Conservation (phyloP, 2,113 vertebrate genomes). For the Sphaerodactylus townsendi region DNA sequence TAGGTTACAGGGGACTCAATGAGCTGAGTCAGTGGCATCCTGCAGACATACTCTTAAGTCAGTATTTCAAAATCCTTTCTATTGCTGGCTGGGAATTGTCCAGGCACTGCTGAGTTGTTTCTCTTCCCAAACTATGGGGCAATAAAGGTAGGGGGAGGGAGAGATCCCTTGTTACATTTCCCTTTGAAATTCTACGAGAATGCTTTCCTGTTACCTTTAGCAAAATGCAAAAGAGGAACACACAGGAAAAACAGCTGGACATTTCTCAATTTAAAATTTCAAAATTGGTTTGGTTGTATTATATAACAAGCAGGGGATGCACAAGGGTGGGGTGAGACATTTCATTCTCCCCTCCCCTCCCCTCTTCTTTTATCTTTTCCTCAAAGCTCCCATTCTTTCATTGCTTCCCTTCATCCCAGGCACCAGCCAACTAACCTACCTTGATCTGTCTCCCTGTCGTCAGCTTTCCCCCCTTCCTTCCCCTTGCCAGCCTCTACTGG, state of each 20-base stretch:
- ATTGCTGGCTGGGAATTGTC: slow-evolving; percentile 36
- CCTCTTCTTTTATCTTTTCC: too few relatives aligned
- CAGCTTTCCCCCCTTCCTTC: too few relatives aligned
- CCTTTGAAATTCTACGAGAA: slow-evolving; percentile 59
- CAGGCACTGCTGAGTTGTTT: slow-evolving; percentile 1
- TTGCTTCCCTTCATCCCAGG: too few relatives aligned
- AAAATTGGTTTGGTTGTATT: too few relatives aligned
- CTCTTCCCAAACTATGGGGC: slow-evolving; percentile 39
- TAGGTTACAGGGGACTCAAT: slow-evolving; percentile 40
- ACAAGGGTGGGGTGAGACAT: too few relatives aligned
- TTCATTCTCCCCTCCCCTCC: too few relatives aligned
- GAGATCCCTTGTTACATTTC: slow-evolving; percentile 26
- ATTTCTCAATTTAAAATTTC: not conserved
- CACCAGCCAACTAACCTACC: too few relatives aligned
- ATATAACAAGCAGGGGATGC: too few relatives aligned
- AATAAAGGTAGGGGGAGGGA: slow-evolving; percentile 19
- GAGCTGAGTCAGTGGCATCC: slow-evolving; percentile 38
- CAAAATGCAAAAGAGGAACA: not conserved
- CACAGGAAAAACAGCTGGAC: slow-evolving; percentile 34
- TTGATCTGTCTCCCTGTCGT: too few relatives aligned
- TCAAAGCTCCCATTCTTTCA: too few relatives aligned
- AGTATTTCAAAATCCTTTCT: slow-evolving; percentile 19
- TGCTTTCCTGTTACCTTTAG: slow-evolving; percentile 45
- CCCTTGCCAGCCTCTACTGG: too few relatives aligned
- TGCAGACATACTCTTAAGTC: not conserved